Conservation (phyloP, 2,797 vertebrate genomes). For the Acipenser oxyrinchus region DNA sequence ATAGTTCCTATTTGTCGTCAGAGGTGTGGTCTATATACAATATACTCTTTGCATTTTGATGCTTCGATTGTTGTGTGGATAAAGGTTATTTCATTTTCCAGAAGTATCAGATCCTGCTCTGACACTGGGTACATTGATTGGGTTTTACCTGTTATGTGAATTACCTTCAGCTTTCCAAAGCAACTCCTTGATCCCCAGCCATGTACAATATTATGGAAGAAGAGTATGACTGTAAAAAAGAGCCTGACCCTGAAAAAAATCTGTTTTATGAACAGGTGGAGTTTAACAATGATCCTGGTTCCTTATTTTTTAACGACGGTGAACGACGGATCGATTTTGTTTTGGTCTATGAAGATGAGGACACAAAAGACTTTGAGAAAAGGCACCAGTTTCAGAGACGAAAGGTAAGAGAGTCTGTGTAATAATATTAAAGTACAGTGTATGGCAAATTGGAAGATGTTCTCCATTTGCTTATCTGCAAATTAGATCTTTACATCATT, state of each 20-base stretch:
- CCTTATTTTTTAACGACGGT: constrained; percentile 82
- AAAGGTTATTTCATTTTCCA: no score
- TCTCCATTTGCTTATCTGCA: background rate
- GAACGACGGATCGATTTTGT: constrained; percentile 79
- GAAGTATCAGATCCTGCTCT: no score
- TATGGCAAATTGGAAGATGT: background rate
- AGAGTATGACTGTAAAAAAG: constrained; percentile 33
- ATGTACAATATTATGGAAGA: constrained; percentile 48
- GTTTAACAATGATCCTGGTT: constrained; percentile 72
- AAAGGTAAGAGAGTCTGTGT: constrained; percentile 50
- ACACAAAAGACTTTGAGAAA: constrained; percentile 68
- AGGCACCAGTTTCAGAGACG: constrained; percentile 53
- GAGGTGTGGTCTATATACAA: no score
- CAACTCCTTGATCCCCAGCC: background rate
- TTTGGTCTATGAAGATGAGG: constrained; percentile 85
- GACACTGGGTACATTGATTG: no score
- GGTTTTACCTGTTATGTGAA: no score
- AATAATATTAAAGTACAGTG: background rate
- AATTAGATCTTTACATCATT: background rate
- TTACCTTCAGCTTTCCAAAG: no score
- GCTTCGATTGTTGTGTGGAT: no score
- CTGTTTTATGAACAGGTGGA: constrained; percentile 59
- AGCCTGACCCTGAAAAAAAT: constrained; percentile 19
- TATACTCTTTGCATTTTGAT: no score
- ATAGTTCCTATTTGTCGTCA: no score